Percentiles rank a stretch among this genome's conserved stretches.
Evolutionary conservation across 2,113 vertebrate species (phyloP).

Genomic region (Rhinoderma darwinii): DNA sequence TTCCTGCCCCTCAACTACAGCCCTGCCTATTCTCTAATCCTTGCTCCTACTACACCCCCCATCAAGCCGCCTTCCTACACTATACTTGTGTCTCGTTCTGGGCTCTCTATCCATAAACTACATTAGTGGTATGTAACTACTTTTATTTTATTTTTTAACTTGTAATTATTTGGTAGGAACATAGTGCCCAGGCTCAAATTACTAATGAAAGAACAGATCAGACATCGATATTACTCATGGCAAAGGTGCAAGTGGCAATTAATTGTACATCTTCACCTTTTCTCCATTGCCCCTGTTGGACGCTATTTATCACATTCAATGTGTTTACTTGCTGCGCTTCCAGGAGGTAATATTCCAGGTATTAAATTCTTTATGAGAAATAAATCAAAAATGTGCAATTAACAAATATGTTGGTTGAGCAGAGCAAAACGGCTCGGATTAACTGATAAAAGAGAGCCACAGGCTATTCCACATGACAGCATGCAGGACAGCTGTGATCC

Average conservation of each 20-base stretch:
- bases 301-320: background rate
- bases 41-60: background rate
- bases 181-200: background rate
- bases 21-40: background rate
- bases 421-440: constrained; percentile 26
- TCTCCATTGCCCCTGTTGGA: background rate
- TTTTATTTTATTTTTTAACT: background rate
- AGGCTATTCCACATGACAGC: constrained; percentile 58
- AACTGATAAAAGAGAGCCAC: constrained; percentile 46
- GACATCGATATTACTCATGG: background rate
- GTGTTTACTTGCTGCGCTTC: background rate
- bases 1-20: background rate
- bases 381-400: constrained; percentile 48
- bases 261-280: background rate
- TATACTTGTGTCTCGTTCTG: background rate
- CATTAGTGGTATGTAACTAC: background rate
- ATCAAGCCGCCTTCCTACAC: no score
- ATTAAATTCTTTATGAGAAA: constrained; percentile 35
- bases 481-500: constrained; percentile 53
- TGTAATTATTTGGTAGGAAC: background rate
- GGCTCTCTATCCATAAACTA: background rate
- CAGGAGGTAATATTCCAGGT: constrained; percentile 40
- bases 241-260: background rate
- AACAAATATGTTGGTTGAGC: constrained; percentile 49
- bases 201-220: background rate